Base-by-base conservation (phyloP, 2,888 invertebrate species). In the Cheilosia soror region DNA sequence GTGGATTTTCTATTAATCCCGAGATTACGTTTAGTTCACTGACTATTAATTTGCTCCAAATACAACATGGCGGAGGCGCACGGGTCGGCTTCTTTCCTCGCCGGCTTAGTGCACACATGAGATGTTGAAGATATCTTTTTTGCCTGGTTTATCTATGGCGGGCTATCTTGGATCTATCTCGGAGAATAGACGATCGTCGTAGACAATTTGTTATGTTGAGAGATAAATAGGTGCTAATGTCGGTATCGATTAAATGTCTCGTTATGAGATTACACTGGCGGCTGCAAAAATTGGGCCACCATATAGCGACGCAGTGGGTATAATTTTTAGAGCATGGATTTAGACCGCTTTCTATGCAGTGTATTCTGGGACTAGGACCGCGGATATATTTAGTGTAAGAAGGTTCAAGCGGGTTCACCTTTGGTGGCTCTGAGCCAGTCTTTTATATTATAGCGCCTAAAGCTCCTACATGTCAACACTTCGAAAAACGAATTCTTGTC, bases 211-310 rank as follows among this genome's bases (percentile, higher is more conserved):
- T 86, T 86, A 82, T 82, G 82, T 76, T 75, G 86, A 65, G 40
- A 82, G 78, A 86, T 86, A 86, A 86, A 86, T 78, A 82, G 86
- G 86, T 86, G 86, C 82, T 86, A 86, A 86, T 82, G 86, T 86
- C 86, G 63, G 73, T 86, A 82, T 82, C 82, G 82, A 86, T 86
- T 86, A 82, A 78, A 78, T 82, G 69, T 65, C 77, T 78, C 51
- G 86, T 69, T 82, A 58, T 53, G 65, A 42, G 53, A 65, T 78
- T 82, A 86, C 86, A 86, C 69, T 86, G 53, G 77, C 9, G 58
- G 73, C 63, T 42, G 55, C 7, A 69, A 51, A 77, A 86, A 86
- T 69, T 33, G 73, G 47, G 60, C 69, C 80, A 69, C 71, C 15
- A 20, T n/a, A 47, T 49, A 40, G 11, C 20, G 20, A 20, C 20